Percentiles rank a stretch among this genome's conserved stretches.
phyloP scores from a whole-genome alignment of 2,888 invertebrate species.

The Ophioninae sp. region DNA sequence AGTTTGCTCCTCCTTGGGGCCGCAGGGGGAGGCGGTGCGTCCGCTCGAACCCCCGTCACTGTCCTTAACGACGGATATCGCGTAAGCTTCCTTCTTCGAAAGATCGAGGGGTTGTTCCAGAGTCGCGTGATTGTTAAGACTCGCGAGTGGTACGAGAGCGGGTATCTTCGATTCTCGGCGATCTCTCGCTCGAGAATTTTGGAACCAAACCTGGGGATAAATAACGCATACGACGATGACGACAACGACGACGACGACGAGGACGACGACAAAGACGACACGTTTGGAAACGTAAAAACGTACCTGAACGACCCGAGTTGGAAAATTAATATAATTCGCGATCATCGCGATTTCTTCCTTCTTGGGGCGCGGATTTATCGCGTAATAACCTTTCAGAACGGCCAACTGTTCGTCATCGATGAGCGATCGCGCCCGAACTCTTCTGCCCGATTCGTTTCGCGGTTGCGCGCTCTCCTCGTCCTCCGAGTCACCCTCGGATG shows the following conservation, averaged over 20 bases:
- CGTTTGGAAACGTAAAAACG: background rate
- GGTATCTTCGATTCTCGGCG: slow-evolving; percentile 84
- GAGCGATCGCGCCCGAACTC: slow-evolving; percentile 95
- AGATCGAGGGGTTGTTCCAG: slow-evolving; percentile 94
- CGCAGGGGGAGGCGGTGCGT: slow-evolving; percentile 73
- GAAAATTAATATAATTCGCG: slow-evolving; percentile 87
- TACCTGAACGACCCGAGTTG: slow-evolving; percentile 81
- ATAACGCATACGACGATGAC: background rate
- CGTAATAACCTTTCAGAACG: slow-evolving; percentile 94
- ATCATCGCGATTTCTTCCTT: slow-evolving; percentile 96
- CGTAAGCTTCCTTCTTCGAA: slow-evolving; percentile 89
- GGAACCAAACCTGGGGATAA: slow-evolving; percentile 93
- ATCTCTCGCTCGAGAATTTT: slow-evolving; percentile 95
- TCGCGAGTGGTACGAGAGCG: slow-evolving; percentile 76
- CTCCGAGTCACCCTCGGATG: slow-evolving; percentile 80
- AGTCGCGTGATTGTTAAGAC: slow-evolving; percentile 70
- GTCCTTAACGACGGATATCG: slow-evolving; percentile 72
- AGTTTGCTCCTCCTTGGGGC: slow-evolving; percentile 69
- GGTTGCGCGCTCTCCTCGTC: slow-evolving; percentile 82
- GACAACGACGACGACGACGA: too few species aligned
- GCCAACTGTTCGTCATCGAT: slow-evolving; percentile 97
- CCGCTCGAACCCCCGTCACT: slow-evolving; percentile 70
- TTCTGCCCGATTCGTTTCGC: slow-evolving; percentile 84
- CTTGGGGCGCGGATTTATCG: slow-evolving; percentile 95
- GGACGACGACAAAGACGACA: too few species aligned